Base-by-base conservation (phyloP, 2,113 vertebrate genomes). In the Coryphaenoides rupestris region DNA sequence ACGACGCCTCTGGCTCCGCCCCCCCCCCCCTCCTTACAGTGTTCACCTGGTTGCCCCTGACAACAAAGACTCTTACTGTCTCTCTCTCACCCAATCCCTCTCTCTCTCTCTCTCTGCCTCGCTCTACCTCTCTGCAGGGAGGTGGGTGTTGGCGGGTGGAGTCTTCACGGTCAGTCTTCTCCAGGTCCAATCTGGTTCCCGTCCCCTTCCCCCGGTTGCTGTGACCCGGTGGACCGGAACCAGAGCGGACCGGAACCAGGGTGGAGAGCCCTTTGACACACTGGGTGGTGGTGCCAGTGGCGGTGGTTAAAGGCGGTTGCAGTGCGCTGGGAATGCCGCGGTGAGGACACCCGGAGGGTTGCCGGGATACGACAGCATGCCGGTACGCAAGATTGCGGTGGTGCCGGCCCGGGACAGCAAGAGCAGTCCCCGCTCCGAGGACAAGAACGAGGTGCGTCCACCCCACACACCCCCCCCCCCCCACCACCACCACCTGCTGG, bases 331-430 rank as follows among this genome's bases (percentile, higher is more conserved):
- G 56, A 70, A 79, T 72, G 72, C 75, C 76, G 75, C 46, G 67
- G 78, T 63, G 78, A 69, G 79, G 80, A 75, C 58, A 46, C 22
- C 33, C 12, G 4, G 66, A 77, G 63, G 7, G 71, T 86, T 82
- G 78, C 80, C 58, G 72, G 73, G 79, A 76, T 80, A 84, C 79
- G 73, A 72, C 91, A 90, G 65, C 75, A 98, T 98, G 96, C 94
- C 95, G 68, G 83, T 95, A 75, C 94, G 95, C 66, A 93, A 95
- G 90, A 97, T 94, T 83, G 94, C 92, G 56, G 93, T 98, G 88
- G 93, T 93, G 81, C 95, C 95, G 19, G 87, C 87, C 0, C 89
- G 80, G 84, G 93, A 91, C 84, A 90, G 90, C 85, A 92, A 91
- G 89, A 92, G 84, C 64, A 84, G 90, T 69, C 79, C 90, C 84